Percentiles rank a stretch among this genome's conserved stretches.
phyloP scores from a whole-genome alignment of 2,797 vertebrate species.

The Melopsittacus undulatus region DNA sequence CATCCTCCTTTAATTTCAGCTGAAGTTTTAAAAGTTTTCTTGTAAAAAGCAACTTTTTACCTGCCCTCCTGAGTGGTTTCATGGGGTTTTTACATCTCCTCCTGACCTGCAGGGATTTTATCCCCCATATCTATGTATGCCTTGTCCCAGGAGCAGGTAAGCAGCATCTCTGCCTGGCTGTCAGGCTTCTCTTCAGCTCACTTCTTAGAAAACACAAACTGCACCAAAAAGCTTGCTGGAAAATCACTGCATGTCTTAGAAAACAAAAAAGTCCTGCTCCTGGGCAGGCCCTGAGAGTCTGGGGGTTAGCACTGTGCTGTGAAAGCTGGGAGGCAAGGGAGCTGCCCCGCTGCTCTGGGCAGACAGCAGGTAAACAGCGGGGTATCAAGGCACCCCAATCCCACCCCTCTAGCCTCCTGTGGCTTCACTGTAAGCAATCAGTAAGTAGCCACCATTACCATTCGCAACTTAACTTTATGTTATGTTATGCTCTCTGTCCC shows the following conservation, averaged over 20 bases:
- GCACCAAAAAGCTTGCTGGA: neutral
- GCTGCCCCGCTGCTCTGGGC: fast-evolving
- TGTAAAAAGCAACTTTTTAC: neutral
- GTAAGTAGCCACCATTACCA: neutral
- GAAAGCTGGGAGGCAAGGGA: fast-evolving
- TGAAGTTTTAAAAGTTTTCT: neutral
- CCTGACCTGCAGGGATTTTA: neutral
- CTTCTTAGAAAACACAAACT: constrained; percentile 49
- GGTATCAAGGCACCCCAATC: neutral
- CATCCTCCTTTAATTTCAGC: neutral
- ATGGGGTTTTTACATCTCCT: neutral
- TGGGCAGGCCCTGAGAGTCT: neutral
- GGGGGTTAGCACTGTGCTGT: fast-evolving
- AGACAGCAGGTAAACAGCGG: fast-evolving
- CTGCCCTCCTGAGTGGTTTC: neutral
- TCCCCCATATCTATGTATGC: fast-evolving
- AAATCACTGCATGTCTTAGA: neutral
- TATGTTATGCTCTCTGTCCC: neutral
- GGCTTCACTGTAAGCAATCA: neutral
- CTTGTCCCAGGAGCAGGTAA: neutral
- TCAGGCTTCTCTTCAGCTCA: neutral
- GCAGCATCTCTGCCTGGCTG: neutral
- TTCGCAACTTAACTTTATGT: neutral
- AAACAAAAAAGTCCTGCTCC: neutral
- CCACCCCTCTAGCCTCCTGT: neutral